These are phyloP conservation scores for Hypolimnas misippus DNA, from an alignment of 2,888 invertebrate species.

Conservation along the genomic window DNA sequence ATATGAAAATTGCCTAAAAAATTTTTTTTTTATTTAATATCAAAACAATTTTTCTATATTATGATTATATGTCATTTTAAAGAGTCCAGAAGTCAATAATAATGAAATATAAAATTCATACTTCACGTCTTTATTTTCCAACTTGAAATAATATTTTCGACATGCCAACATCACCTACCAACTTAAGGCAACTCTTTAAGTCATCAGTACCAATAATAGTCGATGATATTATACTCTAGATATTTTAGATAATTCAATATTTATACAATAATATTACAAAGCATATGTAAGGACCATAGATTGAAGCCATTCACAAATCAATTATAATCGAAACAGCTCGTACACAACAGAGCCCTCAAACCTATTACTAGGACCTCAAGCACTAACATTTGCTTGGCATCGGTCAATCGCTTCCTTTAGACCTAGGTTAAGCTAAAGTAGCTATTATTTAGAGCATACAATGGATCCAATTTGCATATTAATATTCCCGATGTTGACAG, in stretches of 20 bases:
- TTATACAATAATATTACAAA: not conserved
- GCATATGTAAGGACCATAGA: not conserved
- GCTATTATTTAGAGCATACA: conserved; percentile 41
- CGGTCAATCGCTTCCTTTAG: conserved; percentile 32
- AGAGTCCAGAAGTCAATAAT: too few relatives aligned
- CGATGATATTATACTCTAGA: too few relatives aligned
- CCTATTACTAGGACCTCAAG: not conserved
- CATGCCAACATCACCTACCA: too few relatives aligned
- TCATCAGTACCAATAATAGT: too few relatives aligned
- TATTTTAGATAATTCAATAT: not conserved
- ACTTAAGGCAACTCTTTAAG: too few relatives aligned
- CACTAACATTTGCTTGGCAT: conserved; percentile 12
- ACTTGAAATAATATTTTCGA: too few relatives aligned
- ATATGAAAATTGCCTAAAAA: too few relatives aligned
- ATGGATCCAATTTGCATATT: conserved; percentile 42
- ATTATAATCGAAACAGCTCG: not conserved
- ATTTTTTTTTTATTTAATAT: too few relatives aligned
- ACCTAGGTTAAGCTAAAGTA: conserved; percentile 38
- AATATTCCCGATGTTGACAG: conserved; percentile 36
- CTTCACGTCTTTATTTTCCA: too few relatives aligned
- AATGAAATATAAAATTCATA: too few relatives aligned
- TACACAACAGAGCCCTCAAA: not conserved
- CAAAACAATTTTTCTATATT: too few relatives aligned
- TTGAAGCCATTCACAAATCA: not conserved
- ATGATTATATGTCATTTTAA: too few relatives aligned